Evolutionary conservation across 1,140 invertebrate species (phyloP), one percentile per base, ranked within the genome.

Genomic region (Eufriesea mexicana): DNA sequence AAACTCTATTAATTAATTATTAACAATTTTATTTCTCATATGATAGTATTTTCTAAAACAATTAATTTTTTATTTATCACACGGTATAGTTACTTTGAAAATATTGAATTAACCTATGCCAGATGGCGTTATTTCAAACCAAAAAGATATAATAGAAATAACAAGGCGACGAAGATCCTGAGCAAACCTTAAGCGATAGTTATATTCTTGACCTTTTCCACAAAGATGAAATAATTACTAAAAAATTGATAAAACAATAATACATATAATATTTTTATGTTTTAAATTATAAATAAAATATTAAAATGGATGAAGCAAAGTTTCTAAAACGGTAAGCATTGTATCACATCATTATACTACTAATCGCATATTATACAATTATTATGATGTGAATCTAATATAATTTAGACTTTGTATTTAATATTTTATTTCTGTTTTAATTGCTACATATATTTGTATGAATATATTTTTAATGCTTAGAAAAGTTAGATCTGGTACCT

Each of bases 401-500:
- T 0, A 75, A 28, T 62, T 23, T 54, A 42, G 25, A 57, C 14
- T 61, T 75, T 20, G 59, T 45, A 25, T 61, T 75, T 74, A 51
- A 16, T 67, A 23, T 83, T 5, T 67, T 14, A 47, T 76, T 28
- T 35, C 18, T 42, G 8, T 49, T 59, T 80, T 57, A 68, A 45
- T 42, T 25, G 2, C 73, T 49, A 28, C 45, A 67, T 70, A 49
- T 78, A 0, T n/a, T 71, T 55, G 54, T 14, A 47, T n/a, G n/a
- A 75, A 42, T 76, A 45, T 42, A 25, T 67, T 79, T 66, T 83
- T 47, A 55, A 49, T 78, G 25, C 83, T 91, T 87, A 97, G 97
- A 88, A 97, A 97, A 93, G 96, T 98, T 62, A 96, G 97, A 95
- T 97, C 97, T 71, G 97, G 97, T 14, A 96, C 96, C 67, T 95